Base-by-base conservation (phyloP, 2,797 vertebrate species). In the Notolabrus celidotus region DNA sequence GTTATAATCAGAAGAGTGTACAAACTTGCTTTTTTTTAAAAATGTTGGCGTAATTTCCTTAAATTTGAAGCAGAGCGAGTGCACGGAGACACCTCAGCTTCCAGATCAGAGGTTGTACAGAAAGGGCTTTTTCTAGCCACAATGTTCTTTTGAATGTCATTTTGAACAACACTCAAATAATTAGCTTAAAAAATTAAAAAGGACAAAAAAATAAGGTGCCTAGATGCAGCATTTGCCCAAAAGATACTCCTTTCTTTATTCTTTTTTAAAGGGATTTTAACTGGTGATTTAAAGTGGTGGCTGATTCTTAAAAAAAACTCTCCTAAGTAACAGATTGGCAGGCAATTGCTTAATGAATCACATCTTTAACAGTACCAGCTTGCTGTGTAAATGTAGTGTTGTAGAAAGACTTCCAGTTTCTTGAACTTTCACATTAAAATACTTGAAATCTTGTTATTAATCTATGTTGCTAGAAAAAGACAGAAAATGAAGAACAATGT, bases 361-460 rank as follows among this genome's bases (percentile, higher is more conserved):
- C 33, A 34, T 52, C 67, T 74, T 58, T 4, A 55, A 66, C 10
- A 59, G 43, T 53, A 43, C 33, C 5, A 67, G 27, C 23, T 34
- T 10, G 0, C n/a, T 25, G 16, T 49, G 33, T 14, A 29, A 62
- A 61, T 36, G 34, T 31, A 34, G 3, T 42, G 14, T 58, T 60
- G 51, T 8, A 50, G 27, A 61, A 57, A 64, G 38, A 69, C 4
- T 55, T 76, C 58, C 52, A 68, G 43, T 60, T n/a, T 79, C 47
- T 58, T 83, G n/a, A 82, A 71, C 38, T 34, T n/a, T 68, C 47
- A 67, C 65, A 70, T 61, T 57, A 52, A 75, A 74, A 69, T 36
- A 71, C 31, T 52, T 50, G 7, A 8, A n/a, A 67, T 55, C 7
- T 33, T 67, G 15, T 8, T 23, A 36, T 34, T 14, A 42, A 73